Evolutionary conservation across 1,140 invertebrate genomes (phyloP).

Genomic region (Aphelenchoides avenae): DNA sequence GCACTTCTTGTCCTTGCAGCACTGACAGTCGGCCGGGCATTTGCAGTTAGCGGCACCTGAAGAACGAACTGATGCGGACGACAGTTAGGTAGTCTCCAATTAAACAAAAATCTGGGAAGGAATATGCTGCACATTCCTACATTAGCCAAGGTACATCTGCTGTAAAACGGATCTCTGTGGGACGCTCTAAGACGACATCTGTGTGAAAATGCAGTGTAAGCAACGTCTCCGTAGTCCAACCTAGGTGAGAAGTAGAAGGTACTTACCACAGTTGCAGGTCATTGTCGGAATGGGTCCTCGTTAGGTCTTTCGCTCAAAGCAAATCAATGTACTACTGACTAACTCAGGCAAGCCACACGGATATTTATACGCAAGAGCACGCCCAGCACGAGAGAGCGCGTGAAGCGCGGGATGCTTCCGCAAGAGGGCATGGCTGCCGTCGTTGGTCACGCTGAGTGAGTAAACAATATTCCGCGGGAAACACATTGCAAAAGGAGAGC

Average conservation of each 20-base stretch:
- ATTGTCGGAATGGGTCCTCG: slow-evolving; percentile 3
- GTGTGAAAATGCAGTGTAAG: not conserved
- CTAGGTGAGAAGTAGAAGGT: not conserved
- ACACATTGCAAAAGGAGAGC: no score
- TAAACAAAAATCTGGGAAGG: not conserved
- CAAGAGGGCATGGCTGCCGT: not conserved
- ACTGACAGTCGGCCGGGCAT: slow-evolving; percentile 9
- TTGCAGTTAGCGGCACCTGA: slow-evolving; percentile 12
- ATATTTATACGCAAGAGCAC: not conserved
- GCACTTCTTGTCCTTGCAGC: slow-evolving; percentile 13
- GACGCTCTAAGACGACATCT: not conserved
- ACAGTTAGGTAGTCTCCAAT: not conserved
- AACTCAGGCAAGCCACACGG: not conserved
- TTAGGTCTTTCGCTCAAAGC: no score
- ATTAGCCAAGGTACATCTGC: not conserved
- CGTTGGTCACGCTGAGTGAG: not conserved
- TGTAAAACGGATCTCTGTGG: not conserved
- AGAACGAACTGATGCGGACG: not conserved
- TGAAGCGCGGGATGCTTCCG: not conserved
- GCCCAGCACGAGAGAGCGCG: not conserved
- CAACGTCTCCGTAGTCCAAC: not conserved
- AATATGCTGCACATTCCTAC: not conserved
- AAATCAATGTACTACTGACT: slow-evolving; percentile 9
- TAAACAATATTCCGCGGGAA: not conserved
- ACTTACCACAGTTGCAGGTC: slow-evolving; percentile 16